phyloP scores from a whole-genome alignment of 1,140 invertebrate species.

The fruit fly (Drosophila melanogaster) region Release_6_plus_ISO1_MT NC_004354.4:4946001-4946500 shows the following conservation, averaged over 20 bases:
- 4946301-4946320: too few species aligned
- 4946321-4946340: too few species aligned
- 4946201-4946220: constrained; percentile 7
- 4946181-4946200: constrained; percentile 5
- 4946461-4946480: constrained; percentile 15
- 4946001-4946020: constrained; percentile 3
- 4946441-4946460: not conserved
- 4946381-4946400: not conserved
- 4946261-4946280: too few species aligned
- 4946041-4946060: constrained; percentile 10
- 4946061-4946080: constrained; percentile 22
- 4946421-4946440: not conserved
- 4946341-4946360: not conserved
- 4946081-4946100: constrained; percentile 1
- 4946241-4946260: not conserved
- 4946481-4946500: not conserved
- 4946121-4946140: constrained; percentile 13
- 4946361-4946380: not conserved
- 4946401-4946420: not conserved
- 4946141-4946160: constrained; percentile 18
- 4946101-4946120: too few species aligned
- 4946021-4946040: not conserved
- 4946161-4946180: not conserved
- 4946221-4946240: not conserved
- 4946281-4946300: too few species aligned